Conservation (phyloP, 2,113 vertebrate species). For the Dicrurus megarhynchus region DNA sequence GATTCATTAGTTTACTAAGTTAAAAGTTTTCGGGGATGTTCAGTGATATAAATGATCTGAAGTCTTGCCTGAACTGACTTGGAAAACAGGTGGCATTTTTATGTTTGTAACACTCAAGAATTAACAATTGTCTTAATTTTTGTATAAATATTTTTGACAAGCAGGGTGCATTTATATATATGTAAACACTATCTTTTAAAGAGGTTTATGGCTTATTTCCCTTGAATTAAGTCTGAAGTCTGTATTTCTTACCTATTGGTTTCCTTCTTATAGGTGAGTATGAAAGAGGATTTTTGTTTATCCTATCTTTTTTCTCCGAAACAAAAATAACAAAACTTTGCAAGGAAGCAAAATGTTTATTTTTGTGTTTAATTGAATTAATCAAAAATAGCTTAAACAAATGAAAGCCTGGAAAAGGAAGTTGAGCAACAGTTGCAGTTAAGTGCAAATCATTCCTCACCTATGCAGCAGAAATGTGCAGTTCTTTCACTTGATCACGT, state of each 20-base stretch:
- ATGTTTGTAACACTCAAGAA: constrained; percentile 56
- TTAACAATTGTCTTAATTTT: constrained; percentile 67
- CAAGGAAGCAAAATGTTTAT: not conserved
- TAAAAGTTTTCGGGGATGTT: constrained; percentile 64
- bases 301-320: not conserved
- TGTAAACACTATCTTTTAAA: constrained; percentile 31
- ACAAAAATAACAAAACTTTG: not conserved
- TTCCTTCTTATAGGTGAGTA: constrained; percentile 21
- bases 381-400: constrained; percentile 14
- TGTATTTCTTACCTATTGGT: not conserved
- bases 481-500: accelerated
- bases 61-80: constrained; percentile 61
- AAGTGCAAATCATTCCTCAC: constrained; percentile 3
- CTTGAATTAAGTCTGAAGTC: constrained; percentile 2
- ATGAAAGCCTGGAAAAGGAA: constrained; percentile 16
- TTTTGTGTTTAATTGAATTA: not conserved
- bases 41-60: constrained; percentile 32
- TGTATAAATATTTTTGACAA: constrained; percentile 61
- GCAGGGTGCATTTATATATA: constrained; percentile 52
- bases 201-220: constrained; percentile 14
- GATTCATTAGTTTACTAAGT: constrained; percentile 74
- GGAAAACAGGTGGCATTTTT: constrained; percentile 67
- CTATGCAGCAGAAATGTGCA: not conserved
- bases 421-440: not conserved
- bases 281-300: not conserved